Evolutionary conservation across 2,113 vertebrate species (phyloP), one percentile per base, ranked within the genome.

Genomic region (Macaca nemestrina): DNA sequence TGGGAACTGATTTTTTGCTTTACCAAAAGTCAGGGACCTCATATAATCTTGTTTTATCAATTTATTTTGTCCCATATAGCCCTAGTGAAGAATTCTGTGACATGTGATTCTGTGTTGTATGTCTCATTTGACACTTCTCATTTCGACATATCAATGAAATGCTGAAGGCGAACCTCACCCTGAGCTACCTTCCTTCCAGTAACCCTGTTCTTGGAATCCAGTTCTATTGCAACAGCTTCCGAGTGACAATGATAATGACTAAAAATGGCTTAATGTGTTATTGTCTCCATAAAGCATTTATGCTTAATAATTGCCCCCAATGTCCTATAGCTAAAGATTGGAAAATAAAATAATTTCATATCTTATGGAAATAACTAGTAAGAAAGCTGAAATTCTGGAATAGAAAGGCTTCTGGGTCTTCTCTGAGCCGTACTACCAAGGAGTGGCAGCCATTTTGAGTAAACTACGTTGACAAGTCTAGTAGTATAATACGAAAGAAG

Each of bases 261-360:
- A 50, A 86, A 57, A 64, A 90, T 57, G 59, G 9, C 22, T 76
- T 75, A 86, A 93, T 92, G 82, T 79, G 78, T 64, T 61, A 73
- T 79, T 96, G 64, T 30, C 13, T 79, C 75, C 45, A 73, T 45
- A 94, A 93, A 97, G 79, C 38, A 70, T 79, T 88, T 72, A 88
- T 59, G 61, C 57, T 95, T 94, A 78, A 88, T 86, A 86, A 93
- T 55, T 82, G 32, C 12, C 7, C 3, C 72, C 84, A 38, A 80
- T 48, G 70, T 59, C 88, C 61, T 79, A 50, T 7, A 79, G 57
- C 55, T 79, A 81, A 96, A 97, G 96, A 80, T n/a, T 93, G n/a
- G 43, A 92, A 93, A 96, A 80, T 80, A 94, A 90, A 96, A 92
- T 86, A 88, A 97, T 85, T 84, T 78, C 87, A 88, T 35, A 22